Conservation (phyloP, 2,113 vertebrate species). For the Athene cunicularia region DNA sequence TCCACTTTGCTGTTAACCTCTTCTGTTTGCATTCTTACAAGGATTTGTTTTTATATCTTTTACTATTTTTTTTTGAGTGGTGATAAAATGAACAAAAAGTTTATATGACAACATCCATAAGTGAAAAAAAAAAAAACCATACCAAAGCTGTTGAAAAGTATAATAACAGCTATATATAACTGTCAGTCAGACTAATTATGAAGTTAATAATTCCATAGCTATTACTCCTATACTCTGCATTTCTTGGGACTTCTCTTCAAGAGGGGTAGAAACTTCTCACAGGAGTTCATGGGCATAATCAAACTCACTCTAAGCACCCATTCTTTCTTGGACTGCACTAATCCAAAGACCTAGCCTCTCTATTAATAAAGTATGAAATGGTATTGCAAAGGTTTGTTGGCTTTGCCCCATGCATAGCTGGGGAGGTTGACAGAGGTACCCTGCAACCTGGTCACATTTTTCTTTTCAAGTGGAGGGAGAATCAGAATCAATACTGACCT, state of each 20-base stretch:
- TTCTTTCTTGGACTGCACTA: not conserved
- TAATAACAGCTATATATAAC: not conserved
- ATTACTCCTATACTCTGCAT: not conserved
- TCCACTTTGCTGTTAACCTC: not conserved
- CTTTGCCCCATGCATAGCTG: not conserved
- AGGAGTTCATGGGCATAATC: not conserved
- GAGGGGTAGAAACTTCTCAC: not conserved
- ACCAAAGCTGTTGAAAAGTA: not conserved
- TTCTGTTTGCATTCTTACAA: not conserved
- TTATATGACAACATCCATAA: not conserved
- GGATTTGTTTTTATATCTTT: not conserved
- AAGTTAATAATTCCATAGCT: not conserved
- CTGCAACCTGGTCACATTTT: not conserved
- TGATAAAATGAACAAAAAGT: not conserved
- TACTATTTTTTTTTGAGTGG: not conserved
- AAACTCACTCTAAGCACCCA: not conserved
- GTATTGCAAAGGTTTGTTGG: not conserved
- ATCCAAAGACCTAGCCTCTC: not conserved
- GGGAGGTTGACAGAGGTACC: not conserved
- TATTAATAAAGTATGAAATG: not conserved
- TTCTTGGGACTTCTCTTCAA: not conserved
- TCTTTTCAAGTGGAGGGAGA: not conserved
- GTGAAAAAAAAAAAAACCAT: not conserved
- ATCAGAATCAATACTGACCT: not conserved
- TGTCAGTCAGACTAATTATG: not conserved